These are phyloP conservation scores for Pinctada fucata DNA, from an alignment of 2,888 invertebrate species.

Conservation along the genomic window DNA sequence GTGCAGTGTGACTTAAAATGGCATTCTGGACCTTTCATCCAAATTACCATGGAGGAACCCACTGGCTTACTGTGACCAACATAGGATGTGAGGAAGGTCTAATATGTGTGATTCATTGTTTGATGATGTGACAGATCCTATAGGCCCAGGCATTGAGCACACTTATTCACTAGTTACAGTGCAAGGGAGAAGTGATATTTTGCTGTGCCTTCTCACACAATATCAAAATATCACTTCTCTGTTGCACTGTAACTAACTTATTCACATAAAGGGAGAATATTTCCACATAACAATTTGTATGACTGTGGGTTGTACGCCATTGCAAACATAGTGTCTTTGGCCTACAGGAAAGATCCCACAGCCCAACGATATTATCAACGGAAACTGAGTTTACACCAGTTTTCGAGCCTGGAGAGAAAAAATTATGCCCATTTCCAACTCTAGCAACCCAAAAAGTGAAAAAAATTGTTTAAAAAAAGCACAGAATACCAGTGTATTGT, in stretches of 20 bases:
- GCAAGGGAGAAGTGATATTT: no score
- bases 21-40: constrained; percentile 16
- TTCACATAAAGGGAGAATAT: no score
- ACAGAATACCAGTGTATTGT: background rate
- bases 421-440: background rate
- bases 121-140: background rate
- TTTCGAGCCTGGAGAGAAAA: background rate
- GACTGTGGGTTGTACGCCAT: constrained; percentile 15
- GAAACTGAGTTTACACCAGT: constrained; percentile 9
- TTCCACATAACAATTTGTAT: constrained; percentile 7
- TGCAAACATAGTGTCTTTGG: constrained; percentile 14
- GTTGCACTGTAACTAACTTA: no score
- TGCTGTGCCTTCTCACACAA: no score
- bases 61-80: constrained; percentile 20
- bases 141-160: background rate
- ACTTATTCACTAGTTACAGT: no score
- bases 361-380: background rate
- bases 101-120: background rate
- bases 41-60: constrained; percentile 9
- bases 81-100: constrained; percentile 1
- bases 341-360: background rate
- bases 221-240: no score
- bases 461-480: background rate
- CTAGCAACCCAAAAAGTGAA: background rate
- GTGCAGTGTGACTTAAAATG: constrained; percentile 12